Evolutionary conservation across 2,113 vertebrate species (phyloP).

Genomic region (Spea bombifrons): DNA sequence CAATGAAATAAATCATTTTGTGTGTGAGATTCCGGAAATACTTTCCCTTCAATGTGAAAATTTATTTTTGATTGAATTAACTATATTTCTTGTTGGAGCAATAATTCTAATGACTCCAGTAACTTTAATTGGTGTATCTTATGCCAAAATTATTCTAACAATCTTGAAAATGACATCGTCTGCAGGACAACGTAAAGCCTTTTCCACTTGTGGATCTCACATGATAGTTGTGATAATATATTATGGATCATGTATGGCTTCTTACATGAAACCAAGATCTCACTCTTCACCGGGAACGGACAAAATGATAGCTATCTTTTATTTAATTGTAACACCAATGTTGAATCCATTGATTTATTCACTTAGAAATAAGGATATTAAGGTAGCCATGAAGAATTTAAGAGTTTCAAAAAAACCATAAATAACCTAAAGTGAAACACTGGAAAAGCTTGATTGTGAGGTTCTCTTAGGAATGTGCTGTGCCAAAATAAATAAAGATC

Average conservation of each 20-base stretch:
- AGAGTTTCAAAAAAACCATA: not conserved
- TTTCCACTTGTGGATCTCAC: conserved; percentile 20
- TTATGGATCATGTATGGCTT: conserved; percentile 37
- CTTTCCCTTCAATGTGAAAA: conserved; percentile 50
- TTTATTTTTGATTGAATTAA: conserved; percentile 32
- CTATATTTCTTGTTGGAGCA: conserved; percentile 33
- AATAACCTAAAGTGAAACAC: too few species aligned
- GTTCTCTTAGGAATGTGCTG: too few species aligned
- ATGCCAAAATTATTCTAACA: not conserved
- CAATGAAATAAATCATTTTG: conserved; percentile 49
- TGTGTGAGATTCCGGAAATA: conserved; percentile 54
- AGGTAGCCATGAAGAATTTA: conserved; percentile 37
- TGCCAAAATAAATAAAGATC: too few species aligned
- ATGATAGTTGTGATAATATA: conserved; percentile 48
- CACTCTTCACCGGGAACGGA: conserved; percentile 43
- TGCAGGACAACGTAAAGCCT: not conserved
- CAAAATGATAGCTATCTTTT: conserved; percentile 51
- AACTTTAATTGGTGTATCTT: conserved; percentile 1
- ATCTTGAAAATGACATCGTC: conserved; percentile 8
- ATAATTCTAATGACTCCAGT: conserved; percentile 44
- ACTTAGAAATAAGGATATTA: conserved; percentile 52
- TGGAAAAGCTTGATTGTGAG: too few species aligned
- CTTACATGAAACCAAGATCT: conserved; percentile 36
- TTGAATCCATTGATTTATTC: conserved; percentile 52
- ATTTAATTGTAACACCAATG: conserved; percentile 47